Base-by-base conservation (phyloP, 2,797 vertebrate genomes). In the Cryptoblepharus egeriae region DNA sequence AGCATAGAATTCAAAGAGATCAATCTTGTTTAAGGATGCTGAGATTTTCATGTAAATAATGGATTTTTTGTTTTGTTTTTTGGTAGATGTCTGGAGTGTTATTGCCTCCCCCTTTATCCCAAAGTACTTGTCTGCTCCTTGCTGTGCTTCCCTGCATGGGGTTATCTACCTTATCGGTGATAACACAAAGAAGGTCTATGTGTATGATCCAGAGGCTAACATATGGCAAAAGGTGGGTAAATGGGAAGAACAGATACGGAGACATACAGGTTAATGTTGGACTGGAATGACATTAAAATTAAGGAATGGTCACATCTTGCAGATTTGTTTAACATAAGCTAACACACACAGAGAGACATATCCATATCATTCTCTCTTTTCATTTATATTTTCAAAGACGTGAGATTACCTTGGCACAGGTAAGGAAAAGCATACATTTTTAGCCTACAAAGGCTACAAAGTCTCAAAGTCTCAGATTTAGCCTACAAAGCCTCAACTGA, bases 121-220 rank as follows among this genome's bases (percentile, higher is more conserved):
- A 11, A 99, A 98, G 93, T 99, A 99, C 93, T 94, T 99, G 61
- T 99, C 99, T 0, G 97, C 98, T 28, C 98, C 98, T 0, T 94
- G 97, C n/a, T 98, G 97, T 0, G 97, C 97, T 1, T 95, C 96
- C 0, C 89, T 98, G 90, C 97, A 95, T 0, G 97, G 97, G 7
- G 93, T 95, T 6, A 97, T 99, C 86, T 99, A 99, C 89, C 97
- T 99, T 84, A 95, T 99, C 0, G 99, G 98, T 9, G 99, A 99
- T 93, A 99, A 99, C 94, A 99, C 98, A 37, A 99, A 99, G 95
- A 99, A 99, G 87, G 97, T 98, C 37, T 96, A 98, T 0, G 88
- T 95, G 78, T 99, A 99, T 22, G 95, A 98, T 90, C 96, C 97
- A 0, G 96, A 96, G 32, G 97, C 94, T 65, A 99, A 99, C 93